Evolutionary conservation across 2,888 invertebrate species (phyloP).

Genomic region (Thumatha senex): DNA sequence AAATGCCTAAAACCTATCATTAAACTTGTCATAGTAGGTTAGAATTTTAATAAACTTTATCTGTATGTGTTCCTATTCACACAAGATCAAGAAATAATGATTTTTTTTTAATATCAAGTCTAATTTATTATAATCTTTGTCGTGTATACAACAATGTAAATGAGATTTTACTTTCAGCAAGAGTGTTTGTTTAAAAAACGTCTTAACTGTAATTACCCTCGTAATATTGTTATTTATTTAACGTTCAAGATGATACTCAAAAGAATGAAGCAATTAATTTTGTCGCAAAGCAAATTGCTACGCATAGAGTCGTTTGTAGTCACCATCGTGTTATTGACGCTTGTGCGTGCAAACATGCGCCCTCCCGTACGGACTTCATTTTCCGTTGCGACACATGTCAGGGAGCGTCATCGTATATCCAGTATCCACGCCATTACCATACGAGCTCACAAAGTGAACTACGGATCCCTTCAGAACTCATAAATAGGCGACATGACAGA

Average conservation of each 20-base stretch:
- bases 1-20: no score
- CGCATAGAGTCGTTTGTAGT: constrained; percentile 26
- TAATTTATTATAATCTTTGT: background rate
- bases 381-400: constrained; percentile 73
- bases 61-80: no score
- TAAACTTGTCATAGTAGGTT: no score
- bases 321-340: constrained; percentile 25
- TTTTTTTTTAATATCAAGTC: background rate
- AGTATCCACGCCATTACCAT: constrained; percentile 73
- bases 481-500: constrained; percentile 68
- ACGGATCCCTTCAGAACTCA: constrained; percentile 68
- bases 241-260: constrained; percentile 29
- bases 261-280: constrained; percentile 31
- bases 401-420: constrained; percentile 68
- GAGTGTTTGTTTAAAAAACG: constrained; percentile 1
- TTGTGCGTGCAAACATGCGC: constrained; percentile 42
- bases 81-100: no score
- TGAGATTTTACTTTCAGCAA: background rate
- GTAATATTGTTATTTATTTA: constrained; percentile 11
- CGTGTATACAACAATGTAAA: background rate
- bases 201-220: constrained; percentile 1
- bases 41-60: no score
- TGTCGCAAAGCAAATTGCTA: constrained; percentile 26
- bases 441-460: constrained; percentile 63
- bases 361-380: constrained; percentile 68